Conservation (phyloP, 1,140 invertebrate genomes). For the Zaprionus nigranus region DNA sequence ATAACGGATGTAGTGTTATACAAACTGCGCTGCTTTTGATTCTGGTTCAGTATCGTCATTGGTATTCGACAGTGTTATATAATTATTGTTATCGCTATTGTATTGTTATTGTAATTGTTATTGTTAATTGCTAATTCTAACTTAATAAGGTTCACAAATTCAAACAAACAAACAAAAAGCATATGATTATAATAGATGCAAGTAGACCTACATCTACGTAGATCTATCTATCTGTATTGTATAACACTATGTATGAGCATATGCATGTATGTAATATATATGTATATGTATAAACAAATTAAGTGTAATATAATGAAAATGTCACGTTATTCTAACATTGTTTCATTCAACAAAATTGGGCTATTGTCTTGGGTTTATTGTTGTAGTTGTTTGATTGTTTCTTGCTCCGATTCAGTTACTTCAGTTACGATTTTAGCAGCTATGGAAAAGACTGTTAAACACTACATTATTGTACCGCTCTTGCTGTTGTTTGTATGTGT, state of each 20-base stretch:
- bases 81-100: background rate
- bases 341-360: constrained; percentile 66
- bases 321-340: constrained; percentile 29
- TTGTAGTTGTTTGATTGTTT: constrained; percentile 78
- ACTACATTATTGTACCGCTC: constrained; percentile 19
- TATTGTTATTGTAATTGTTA: background rate
- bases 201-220: background rate
- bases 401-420: constrained; percentile 78
- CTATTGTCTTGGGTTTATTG: constrained; percentile 66
- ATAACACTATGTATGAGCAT: constrained; percentile 2
- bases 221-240: background rate
- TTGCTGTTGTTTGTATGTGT: constrained; percentile 6
- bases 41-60: constrained; percentile 8
- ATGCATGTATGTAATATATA: constrained; percentile 24
- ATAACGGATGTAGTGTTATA: constrained; percentile 73
- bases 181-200: background rate
- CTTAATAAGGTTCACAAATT: background rate
- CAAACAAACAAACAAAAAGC: constrained; percentile 6
- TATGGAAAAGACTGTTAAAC: constrained; percentile 54
- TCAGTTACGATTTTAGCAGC: constrained; percentile 58
- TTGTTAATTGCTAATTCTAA: background rate
- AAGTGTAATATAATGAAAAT: constrained; percentile 51
- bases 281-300: constrained; percentile 37
- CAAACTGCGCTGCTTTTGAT: constrained; percentile 41
- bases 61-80: background rate